phyloP scores from a whole-genome alignment of 2,888 invertebrate genomes.

The Netelia fuscicornis region DNA sequence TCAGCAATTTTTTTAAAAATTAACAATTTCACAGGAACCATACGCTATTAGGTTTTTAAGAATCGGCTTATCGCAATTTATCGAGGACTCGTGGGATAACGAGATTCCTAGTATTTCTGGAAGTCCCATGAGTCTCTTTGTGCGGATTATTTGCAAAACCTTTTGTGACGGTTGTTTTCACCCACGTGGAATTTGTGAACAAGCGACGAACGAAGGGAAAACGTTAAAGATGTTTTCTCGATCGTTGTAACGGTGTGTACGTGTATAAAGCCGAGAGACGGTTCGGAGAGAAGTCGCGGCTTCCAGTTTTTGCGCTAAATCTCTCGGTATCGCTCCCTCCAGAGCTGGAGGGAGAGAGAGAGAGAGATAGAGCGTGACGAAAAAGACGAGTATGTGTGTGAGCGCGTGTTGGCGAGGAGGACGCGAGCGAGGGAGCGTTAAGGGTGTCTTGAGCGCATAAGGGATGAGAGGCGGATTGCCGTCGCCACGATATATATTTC shows the following conservation, averaged over 20 bases:
- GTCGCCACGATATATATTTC: constrained; percentile 27
- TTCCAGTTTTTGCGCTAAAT: constrained; percentile 68
- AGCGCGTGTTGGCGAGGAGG: constrained; percentile 19
- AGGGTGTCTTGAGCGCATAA: constrained; percentile 62
- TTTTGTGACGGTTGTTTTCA: constrained; percentile 45
- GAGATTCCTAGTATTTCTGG: background rate
- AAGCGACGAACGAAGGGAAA: constrained; percentile 28
- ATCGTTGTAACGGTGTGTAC: constrained; percentile 18
- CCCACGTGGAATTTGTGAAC: constrained; percentile 39
- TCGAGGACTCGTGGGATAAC: too few relatives aligned
- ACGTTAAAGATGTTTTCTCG: constrained; percentile 49
- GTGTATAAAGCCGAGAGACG: constrained; percentile 29
- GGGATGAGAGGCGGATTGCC: constrained; percentile 62
- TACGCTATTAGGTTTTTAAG: too few relatives aligned
- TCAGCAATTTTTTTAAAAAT: background rate
- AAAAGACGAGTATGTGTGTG: constrained; percentile 13
- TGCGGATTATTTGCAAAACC: constrained; percentile 20
- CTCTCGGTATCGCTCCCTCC: constrained; percentile 50
- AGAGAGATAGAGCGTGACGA: constrained; percentile 21
- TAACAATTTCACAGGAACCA: too few relatives aligned
- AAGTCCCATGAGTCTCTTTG: background rate
- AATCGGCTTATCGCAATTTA: too few relatives aligned
- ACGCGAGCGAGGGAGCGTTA: constrained; percentile 44
- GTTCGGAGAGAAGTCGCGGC: constrained; percentile 62
- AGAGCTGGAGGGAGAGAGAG: constrained; percentile 21